These are phyloP conservation scores for Coronaproctus castanopsis DNA, from an alignment of 2,888 invertebrate species.

Conservation along the genomic window DNA sequence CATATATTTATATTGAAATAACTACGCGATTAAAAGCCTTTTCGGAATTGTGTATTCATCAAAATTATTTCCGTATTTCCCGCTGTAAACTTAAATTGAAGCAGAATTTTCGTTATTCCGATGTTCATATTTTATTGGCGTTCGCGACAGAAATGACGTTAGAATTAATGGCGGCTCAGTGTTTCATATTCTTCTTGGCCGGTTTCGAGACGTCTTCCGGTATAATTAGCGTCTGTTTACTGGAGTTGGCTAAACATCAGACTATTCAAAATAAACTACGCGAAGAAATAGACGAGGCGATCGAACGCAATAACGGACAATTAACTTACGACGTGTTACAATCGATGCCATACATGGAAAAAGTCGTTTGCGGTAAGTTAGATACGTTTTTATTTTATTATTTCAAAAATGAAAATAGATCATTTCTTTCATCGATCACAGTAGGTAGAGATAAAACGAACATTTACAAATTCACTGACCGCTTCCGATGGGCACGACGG, in stretches of 20 bases:
- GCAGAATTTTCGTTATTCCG: background rate
- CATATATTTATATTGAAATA: too few species aligned
- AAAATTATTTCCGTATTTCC: background rate
- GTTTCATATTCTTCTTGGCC: constrained; percentile 33
- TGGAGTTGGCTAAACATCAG: constrained; percentile 32
- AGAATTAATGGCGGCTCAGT: constrained; percentile 9
- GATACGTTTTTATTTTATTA: too few species aligned
- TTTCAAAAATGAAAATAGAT: too few species aligned
- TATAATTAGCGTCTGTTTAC: constrained; percentile 33
- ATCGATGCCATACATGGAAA: constrained; percentile 25
- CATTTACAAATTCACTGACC: too few species aligned
- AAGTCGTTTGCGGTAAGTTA: constrained; percentile 21
- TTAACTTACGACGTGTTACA: constrained; percentile 23
- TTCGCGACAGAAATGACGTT: constrained; percentile 9
- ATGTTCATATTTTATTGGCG: background rate
- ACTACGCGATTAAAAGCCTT: too few species aligned
- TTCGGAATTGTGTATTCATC: background rate
- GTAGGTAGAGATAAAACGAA: too few species aligned
- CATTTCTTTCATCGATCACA: too few species aligned
- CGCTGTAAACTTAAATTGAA: background rate
- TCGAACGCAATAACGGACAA: constrained; percentile 26
- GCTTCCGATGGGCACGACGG: too few species aligned
- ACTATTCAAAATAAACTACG: constrained; percentile 31
- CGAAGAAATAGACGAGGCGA: constrained; percentile 27
- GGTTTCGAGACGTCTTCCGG: constrained; percentile 41